Conservation (phyloP, 2,888 invertebrate genomes). For the Smittia aterrima region DNA sequence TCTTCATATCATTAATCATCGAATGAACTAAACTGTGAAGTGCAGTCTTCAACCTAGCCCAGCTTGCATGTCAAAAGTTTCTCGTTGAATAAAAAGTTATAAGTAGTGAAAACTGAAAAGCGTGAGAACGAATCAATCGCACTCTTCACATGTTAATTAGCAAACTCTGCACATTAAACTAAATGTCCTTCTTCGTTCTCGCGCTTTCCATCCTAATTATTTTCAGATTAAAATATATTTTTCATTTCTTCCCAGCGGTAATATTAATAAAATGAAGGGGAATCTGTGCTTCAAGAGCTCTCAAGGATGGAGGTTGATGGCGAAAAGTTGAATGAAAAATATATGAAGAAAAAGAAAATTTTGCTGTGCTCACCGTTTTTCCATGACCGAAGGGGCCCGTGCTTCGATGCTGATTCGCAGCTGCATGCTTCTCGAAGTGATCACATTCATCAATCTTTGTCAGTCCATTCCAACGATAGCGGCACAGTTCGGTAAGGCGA, state of each 20-base stretch:
- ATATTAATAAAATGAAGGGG: neutral
- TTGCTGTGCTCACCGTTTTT: slow-evolving; percentile 51
- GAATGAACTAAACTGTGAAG: neutral
- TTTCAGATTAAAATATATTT: neutral
- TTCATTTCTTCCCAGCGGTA: neutral
- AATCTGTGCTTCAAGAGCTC: no score
- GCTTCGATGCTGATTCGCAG: slow-evolving; percentile 60
- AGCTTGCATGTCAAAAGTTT: slow-evolving; percentile 28
- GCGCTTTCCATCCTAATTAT: neutral
- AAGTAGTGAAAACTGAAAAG: neutral
- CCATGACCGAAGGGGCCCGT: slow-evolving; percentile 54
- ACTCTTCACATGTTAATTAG: no score
- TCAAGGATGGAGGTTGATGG: neutral
- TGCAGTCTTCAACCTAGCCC: neutral
- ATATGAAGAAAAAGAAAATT: neutral
- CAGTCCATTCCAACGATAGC: slow-evolving; percentile 83
- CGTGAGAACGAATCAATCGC: neutral
- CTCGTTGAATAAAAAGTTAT: neutral
- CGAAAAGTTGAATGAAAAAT: slow-evolving; percentile 45
- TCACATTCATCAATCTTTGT: slow-evolving; percentile 80
- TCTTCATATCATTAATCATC: slow-evolving; percentile 43
- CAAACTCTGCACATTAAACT: no score
- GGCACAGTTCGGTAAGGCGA: slow-evolving; percentile 76
- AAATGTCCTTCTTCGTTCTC: neutral
- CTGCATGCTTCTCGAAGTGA: slow-evolving; percentile 79